Conservation (phyloP, 2,797 vertebrate genomes). For the Carcharodon carcharias region DNA sequence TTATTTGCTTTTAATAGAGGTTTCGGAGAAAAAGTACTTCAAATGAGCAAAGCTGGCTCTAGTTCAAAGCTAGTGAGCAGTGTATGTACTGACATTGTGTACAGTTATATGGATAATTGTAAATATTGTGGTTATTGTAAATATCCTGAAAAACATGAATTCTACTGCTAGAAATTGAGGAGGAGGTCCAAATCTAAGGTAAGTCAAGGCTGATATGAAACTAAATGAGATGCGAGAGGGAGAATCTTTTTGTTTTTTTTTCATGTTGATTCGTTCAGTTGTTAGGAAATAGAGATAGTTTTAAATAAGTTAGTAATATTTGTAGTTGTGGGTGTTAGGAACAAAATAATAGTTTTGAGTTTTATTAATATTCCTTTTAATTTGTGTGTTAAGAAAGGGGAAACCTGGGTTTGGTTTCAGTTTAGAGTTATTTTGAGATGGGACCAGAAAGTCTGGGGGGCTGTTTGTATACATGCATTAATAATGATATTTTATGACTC, state of each 20-base stretch:
- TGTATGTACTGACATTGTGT: neutral
- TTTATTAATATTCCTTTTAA: too few relatives aligned
- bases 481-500: too few relatives aligned
- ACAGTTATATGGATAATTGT: too few relatives aligned
- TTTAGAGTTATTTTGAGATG: too few relatives aligned
- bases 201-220: neutral
- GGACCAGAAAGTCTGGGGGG: too few relatives aligned
- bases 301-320: too few relatives aligned
- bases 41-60: neutral
- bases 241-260: neutral
- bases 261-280: neutral
- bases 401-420: too few relatives aligned
- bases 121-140: neutral
- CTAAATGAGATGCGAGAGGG: neutral
- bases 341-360: too few relatives aligned
- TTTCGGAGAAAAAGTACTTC: neutral
- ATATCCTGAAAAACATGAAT: neutral
- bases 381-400: too few relatives aligned
- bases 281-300: too few relatives aligned
- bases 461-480: too few relatives aligned
- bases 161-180: neutral
- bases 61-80: neutral
- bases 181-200: neutral
- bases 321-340: too few relatives aligned
- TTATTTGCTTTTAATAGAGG: neutral